Conservation (phyloP, 2,888 invertebrate genomes). For the Margaritifera margaritifera region DNA sequence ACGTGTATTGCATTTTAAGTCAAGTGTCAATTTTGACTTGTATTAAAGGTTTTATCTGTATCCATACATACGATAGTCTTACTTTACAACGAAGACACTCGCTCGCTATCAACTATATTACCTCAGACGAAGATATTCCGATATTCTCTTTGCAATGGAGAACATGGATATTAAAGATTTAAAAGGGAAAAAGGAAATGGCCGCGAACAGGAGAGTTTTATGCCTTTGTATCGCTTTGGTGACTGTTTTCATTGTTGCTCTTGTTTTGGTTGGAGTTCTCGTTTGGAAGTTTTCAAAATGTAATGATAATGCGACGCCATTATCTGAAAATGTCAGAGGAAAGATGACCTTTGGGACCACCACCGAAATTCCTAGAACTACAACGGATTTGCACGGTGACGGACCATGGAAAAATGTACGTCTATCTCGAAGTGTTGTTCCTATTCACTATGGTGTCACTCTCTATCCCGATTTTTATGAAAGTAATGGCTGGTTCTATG, state of each 20-base stretch:
- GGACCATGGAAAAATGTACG: slow-evolving; percentile 73
- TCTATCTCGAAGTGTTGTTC: slow-evolving; percentile 78
- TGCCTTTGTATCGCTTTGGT: slow-evolving; percentile 41
- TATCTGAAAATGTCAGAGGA: no score
- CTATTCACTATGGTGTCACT: slow-evolving; percentile 80
- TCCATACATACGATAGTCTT: no score
- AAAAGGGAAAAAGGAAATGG: background rate
- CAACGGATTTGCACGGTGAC: slow-evolving; percentile 20
- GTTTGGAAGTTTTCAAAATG: slow-evolving; percentile 44
- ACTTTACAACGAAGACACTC: no score
- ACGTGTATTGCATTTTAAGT: no score
- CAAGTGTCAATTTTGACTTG: no score
- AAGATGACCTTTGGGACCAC: no score
- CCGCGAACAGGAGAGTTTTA: slow-evolving; percentile 28
- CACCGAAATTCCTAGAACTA: slow-evolving; percentile 13
- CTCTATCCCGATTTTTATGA: slow-evolving; percentile 80
- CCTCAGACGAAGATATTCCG: no score
- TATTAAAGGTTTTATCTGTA: no score
- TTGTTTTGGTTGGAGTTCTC: slow-evolving; percentile 34
- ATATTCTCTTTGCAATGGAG: no score
- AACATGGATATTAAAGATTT: no score
- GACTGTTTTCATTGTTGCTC: slow-evolving; percentile 39
- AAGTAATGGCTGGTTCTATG: slow-evolving; percentile 68
- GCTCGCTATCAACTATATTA: no score
- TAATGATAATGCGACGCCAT: slow-evolving; percentile 1